Percentiles rank a stretch among this genome's conserved stretches.
These are phyloP conservation scores for Sebastes oblongus DNA, from an alignment of 2,797 vertebrate genomes.

Conservation along the genomic window DNA sequence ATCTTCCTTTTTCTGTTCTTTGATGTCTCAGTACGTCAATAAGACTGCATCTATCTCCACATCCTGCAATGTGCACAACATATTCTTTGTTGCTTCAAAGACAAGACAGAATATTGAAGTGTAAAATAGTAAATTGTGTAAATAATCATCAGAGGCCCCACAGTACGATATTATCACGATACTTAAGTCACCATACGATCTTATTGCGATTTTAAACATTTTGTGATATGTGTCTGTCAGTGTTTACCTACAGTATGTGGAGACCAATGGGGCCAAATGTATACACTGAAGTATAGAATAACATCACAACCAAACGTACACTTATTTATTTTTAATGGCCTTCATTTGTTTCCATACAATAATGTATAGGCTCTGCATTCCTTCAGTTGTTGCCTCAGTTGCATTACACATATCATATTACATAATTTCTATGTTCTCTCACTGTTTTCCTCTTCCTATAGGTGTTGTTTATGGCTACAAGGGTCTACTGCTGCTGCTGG, in stretches of 20 bases:
- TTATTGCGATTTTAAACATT: too few species aligned
- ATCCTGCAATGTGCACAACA: neutral
- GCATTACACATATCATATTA: neutral
- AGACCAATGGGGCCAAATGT: neutral
- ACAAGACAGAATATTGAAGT: neutral
- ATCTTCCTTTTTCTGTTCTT: neutral
- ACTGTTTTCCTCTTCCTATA: conserved; percentile 16
- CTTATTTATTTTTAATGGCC: neutral
- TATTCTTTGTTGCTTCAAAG: neutral
- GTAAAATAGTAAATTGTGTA: neutral
- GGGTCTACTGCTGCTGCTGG: conserved; percentile 90
- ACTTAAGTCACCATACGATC: too few species aligned
- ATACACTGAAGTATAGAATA: neutral
- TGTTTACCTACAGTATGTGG: neutral
- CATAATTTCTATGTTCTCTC: neutral
- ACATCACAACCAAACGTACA: neutral
- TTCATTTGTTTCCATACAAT: neutral
- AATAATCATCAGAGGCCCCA: too few species aligned
- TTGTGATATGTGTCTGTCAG: neutral
- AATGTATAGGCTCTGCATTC: neutral
- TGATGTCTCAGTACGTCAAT: neutral
- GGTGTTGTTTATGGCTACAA: conserved; percentile 97
- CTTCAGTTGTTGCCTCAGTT: neutral
- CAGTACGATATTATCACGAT: too few species aligned
- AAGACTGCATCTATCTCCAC: neutral